phyloP scores from a whole-genome alignment of 2,113 vertebrate species.

The Thryonomys swinderianus region DNA sequence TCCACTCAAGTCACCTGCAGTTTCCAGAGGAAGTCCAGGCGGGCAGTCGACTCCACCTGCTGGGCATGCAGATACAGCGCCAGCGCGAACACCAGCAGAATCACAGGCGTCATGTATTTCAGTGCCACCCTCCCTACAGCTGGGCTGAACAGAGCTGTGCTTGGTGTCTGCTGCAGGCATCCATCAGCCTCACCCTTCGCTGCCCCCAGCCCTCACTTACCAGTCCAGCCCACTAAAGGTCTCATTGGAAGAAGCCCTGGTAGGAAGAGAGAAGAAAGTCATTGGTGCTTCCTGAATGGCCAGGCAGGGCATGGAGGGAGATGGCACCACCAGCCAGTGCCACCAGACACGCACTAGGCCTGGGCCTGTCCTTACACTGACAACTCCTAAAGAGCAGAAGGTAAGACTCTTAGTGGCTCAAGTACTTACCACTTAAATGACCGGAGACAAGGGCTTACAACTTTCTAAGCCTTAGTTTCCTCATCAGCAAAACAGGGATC shows the following conservation, averaged over 20 bases:
- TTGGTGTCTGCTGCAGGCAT: neutral
- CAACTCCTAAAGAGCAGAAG: neutral
- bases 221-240: slow-evolving; percentile 87
- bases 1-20: slow-evolving; percentile 90
- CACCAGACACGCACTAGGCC: neutral
- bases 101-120: slow-evolving; percentile 94
- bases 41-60: slow-evolving; percentile 97
- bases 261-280: slow-evolving; percentile 58
- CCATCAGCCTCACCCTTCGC: neutral
- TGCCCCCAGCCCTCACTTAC: slow-evolving; percentile 84
- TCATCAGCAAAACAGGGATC: neutral
- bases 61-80: slow-evolving; percentile 97
- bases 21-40: slow-evolving; percentile 99
- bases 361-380: neutral
- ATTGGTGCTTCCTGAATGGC: neutral
- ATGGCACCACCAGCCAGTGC: neutral
- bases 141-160: slow-evolving; percentile 65
- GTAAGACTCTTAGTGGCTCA: neutral
- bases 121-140: slow-evolving; percentile 91
- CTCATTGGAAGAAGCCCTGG: slow-evolving; percentile 88
- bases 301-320: neutral
- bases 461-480: slow-evolving; percentile 41
- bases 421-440: neutral
- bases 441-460: slow-evolving; percentile 9
- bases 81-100: slow-evolving; percentile 96